phyloP scores from a whole-genome alignment of 2,888 invertebrate species.

The Adela reaumurella region DNA sequence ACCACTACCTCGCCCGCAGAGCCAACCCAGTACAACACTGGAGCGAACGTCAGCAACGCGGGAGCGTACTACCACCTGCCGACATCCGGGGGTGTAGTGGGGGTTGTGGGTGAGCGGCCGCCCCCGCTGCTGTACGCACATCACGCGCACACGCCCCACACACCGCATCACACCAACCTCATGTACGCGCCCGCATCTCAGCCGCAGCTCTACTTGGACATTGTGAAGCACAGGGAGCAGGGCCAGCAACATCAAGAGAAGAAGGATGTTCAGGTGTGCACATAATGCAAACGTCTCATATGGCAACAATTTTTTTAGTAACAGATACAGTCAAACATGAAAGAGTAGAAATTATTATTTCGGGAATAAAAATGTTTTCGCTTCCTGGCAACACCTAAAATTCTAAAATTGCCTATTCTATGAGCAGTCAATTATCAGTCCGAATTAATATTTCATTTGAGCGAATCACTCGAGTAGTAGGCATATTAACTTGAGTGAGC shows the following conservation, averaged over 20 bases:
- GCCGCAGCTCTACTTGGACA: conserved; percentile 36
- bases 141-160: conserved; percentile 31
- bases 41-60: conserved; percentile 26
- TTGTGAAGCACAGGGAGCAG: conserved; percentile 37
- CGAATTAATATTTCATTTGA: too few species aligned
- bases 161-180: conserved; percentile 27
- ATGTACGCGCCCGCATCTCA: conserved; percentile 42
- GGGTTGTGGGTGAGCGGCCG: conserved; percentile 36
- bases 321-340: too few species aligned
- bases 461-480: too few species aligned
- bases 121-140: conserved; percentile 43
- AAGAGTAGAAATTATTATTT: too few species aligned
- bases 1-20: conserved; percentile 16
- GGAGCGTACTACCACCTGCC: conserved; percentile 34
- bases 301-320: too few species aligned
- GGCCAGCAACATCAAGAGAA: conserved; percentile 29
- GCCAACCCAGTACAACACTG: conserved; percentile 36
- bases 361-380: too few species aligned
- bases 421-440: too few species aligned
- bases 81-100: conserved; percentile 38
- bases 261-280: conserved; percentile 13
- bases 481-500: too few species aligned
- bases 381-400: too few species aligned
- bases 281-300: too few species aligned
- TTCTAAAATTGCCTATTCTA: too few species aligned